These are phyloP conservation scores for Spodoptera litura DNA, from an alignment of 1,140 invertebrate genomes.

Conservation along the genomic window DNA sequence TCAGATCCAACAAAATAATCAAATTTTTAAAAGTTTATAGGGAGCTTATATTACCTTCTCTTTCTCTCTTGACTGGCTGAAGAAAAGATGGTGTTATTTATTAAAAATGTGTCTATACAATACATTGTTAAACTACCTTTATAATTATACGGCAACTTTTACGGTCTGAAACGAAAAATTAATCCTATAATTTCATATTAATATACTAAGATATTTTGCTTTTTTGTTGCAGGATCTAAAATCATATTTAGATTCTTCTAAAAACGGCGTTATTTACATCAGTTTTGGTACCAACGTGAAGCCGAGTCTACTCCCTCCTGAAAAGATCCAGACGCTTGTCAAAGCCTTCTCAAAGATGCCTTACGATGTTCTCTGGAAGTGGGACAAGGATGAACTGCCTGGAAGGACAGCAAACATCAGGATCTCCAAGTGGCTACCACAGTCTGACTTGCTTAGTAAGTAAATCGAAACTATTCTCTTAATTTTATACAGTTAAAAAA, in stretches of 20 bases:
- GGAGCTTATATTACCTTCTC: no score
- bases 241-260: constrained; percentile 81
- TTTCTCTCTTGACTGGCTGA: no score
- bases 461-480: neutral
- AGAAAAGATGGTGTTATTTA: no score
- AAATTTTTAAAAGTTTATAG: no score
- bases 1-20: no score
- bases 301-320: constrained; percentile 67
- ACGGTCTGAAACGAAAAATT: no score
- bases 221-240: constrained; percentile 70
- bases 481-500: no score
- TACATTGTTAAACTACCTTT: no score
- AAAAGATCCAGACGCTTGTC: constrained; percentile 71
- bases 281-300: constrained; percentile 86
- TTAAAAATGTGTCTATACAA: no score
- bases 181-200: constrained; percentile 25
- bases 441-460: constrained; percentile 81
- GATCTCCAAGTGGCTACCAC: constrained; percentile 84
- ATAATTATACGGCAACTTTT: no score
- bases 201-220: constrained; percentile 47
- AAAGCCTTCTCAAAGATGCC: constrained; percentile 71
- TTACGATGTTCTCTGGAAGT: constrained; percentile 84
- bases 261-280: constrained; percentile 87
- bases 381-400: constrained; percentile 63
- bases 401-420: constrained; percentile 79